Evolutionary conservation across 2,113 vertebrate genomes (phyloP).

Genomic region (Hemiprocne comata): DNA sequence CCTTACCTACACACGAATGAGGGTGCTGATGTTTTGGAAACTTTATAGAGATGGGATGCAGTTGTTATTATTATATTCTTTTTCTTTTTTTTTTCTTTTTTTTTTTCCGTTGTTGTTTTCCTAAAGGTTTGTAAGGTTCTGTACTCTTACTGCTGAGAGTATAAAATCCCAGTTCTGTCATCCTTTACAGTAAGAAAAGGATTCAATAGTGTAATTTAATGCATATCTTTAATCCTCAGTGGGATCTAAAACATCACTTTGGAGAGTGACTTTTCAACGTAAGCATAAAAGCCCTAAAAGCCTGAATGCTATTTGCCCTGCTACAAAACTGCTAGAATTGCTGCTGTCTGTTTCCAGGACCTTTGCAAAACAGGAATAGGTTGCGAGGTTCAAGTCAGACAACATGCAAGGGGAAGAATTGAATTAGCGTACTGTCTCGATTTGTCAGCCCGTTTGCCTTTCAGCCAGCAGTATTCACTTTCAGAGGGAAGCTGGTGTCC

Average conservation of each 20-base stretch:
- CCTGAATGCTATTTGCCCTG: not conserved
- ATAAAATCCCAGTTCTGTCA: constrained; percentile 33
- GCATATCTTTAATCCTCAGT: constrained; percentile 4
- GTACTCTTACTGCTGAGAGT: not conserved
- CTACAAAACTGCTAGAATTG: not conserved
- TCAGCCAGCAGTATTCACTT: not conserved
- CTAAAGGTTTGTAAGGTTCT: not conserved
- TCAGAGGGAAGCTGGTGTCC: not conserved
- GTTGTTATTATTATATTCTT: not conserved
- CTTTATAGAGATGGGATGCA: not conserved
- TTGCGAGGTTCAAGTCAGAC: not conserved
- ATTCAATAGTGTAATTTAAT: constrained; percentile 23
- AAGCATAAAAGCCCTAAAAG: constrained; percentile 36
- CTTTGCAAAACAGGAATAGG: not conserved
- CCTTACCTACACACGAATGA: not conserved
- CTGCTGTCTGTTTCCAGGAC: not conserved
- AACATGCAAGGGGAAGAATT: not conserved
- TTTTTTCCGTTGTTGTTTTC: not conserved
- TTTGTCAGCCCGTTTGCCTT: not conserved
- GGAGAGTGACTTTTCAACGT: not conserved
- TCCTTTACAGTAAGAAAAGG: not conserved
- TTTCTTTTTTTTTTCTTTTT: not conserved
- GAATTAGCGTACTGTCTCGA: rapidly evolving
- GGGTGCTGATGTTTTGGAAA: not conserved
- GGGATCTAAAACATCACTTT: constrained; percentile 37